Conservation (phyloP, 2,888 invertebrate species). For the Reticulitermes lucifugus region DNA sequence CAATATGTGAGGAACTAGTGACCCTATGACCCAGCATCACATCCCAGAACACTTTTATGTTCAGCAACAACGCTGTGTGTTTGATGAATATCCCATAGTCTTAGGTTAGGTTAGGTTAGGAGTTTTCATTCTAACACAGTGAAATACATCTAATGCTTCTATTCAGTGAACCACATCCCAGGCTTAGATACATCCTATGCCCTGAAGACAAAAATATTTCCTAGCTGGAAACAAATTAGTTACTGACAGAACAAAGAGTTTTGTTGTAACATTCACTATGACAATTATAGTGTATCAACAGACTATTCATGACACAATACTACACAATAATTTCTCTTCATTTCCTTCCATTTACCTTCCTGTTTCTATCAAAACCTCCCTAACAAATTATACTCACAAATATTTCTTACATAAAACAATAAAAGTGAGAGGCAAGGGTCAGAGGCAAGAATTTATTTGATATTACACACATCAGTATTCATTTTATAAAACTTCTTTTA, state of each 20-base stretch:
- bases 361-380: not conserved
- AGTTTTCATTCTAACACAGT: not conserved
- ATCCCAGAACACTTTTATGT: no score
- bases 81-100: no score
- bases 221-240: not conserved
- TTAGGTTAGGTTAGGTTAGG: no score
- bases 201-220: no score
- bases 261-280: not conserved
- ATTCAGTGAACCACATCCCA: no score
- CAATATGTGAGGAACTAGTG: no score
- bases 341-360: not conserved
- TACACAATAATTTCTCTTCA: not conserved
- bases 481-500: constrained; percentile 22
- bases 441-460: not conserved
- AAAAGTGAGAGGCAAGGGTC: not conserved
- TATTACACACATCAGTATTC: not conserved
- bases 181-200: no score
- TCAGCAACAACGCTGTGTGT: no score
- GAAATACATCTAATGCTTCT: not conserved
- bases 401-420: not conserved
- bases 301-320: not conserved
- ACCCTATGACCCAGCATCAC: no score
- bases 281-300: not conserved
- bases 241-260: not conserved
- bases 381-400: not conserved